phyloP scores from a whole-genome alignment of 2,888 invertebrate genomes.

The Villa cingulata region DNA sequence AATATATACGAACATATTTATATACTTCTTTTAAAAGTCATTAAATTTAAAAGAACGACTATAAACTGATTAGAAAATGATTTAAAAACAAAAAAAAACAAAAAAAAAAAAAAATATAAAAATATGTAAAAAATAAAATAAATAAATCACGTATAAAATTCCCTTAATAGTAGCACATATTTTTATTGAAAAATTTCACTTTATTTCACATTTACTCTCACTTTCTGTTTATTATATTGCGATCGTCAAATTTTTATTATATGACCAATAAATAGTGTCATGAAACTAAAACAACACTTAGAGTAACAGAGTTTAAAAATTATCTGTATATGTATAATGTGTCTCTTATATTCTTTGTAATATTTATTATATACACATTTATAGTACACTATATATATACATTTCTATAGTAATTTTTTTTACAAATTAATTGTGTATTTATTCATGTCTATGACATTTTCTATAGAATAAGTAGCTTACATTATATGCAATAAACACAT shows the following conservation, averaged over 20 bases:
- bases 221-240: slow-evolving; percentile 10
- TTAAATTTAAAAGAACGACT: background rate
- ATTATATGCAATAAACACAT: too few species aligned
- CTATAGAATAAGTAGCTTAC: too few species aligned
- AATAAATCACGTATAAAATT: too few species aligned
- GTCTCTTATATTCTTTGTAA: too few species aligned
- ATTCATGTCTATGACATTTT: too few species aligned
- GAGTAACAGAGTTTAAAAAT: too few species aligned
- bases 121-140: background rate
- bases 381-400: too few species aligned
- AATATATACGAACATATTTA: too few species aligned
- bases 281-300: slow-evolving; percentile 8
- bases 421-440: too few species aligned
- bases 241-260: slow-evolving; percentile 15
- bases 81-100: background rate
- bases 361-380: too few species aligned
- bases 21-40: background rate
- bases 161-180: background rate
- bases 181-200: slow-evolving; percentile 6
- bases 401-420: too few species aligned
- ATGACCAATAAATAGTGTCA: slow-evolving; percentile 15
- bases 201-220: slow-evolving; percentile 9
- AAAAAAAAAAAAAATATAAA: background rate
- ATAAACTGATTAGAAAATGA: background rate
- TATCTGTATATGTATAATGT: too few species aligned